Evolutionary conservation across 2,113 vertebrate species (phyloP), one percentile per base, ranked within the genome.

Genomic region (Acrocephalus arundinaceus): DNA sequence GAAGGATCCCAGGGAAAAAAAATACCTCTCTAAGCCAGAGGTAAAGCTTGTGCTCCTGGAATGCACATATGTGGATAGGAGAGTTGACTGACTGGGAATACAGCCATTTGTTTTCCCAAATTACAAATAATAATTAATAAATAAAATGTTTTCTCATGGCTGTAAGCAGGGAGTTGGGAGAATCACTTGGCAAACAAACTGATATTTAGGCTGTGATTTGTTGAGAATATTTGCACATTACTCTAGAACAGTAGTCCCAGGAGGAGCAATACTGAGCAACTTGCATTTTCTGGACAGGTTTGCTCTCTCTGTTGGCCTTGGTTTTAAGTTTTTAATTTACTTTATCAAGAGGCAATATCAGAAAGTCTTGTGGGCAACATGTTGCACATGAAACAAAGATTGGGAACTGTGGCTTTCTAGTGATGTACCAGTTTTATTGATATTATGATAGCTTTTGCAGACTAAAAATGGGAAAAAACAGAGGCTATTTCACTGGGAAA

Each of bases 41-140:
- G 83, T 94, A 90, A 89, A 82, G 39, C 73, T 78, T 87, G 58
- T 6, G 4, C 70, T 90, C 58, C 91, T 92, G 90, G 59, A 95
- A 89, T 82, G 70, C 76, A 78, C 85, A 75, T 78, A 77, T 76
- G 91, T 7, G 17, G 43, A 70, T 73, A 78, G 41, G 19, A 96
- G 74, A 89, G 67, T 51, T 73, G 41, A 68, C 87, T 96, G 82
- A 71, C 93, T 95, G 85, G 88, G 95, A 95, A 93, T 90, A 46
- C 21, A 87, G 82, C 90, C 93, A 94, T 96, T 97, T 94, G 71
- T 91, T 85, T 90, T 92, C 91, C 78, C 80, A 83, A 91, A 96
- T 85, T 94, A 92, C 74, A 93, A 94, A 95, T 96, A 97, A 95
- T 92, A 96, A 94, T 97, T 95, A 97, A 95, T 96, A 97, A 95